phyloP scores from a whole-genome alignment of 2,797 vertebrate species.

The Nannoperca australis region DNA sequence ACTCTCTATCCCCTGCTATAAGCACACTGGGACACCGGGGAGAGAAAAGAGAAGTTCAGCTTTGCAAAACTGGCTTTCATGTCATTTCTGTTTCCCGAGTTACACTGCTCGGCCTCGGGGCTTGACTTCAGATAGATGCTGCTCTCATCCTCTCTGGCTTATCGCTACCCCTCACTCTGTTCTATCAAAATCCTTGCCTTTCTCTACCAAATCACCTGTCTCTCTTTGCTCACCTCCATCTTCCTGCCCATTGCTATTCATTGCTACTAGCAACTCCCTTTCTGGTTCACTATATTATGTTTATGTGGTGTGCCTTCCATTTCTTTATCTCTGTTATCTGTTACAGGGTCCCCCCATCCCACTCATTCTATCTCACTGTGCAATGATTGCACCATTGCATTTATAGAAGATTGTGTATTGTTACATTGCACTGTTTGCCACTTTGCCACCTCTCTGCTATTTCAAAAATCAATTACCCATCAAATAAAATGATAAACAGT shows the following conservation, averaged over 20 bases:
- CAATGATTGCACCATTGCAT: slow-evolving; percentile 61
- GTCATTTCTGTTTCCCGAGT: slow-evolving; percentile 63
- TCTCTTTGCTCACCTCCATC: slow-evolving; percentile 60
- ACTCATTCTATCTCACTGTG: slow-evolving; percentile 48
- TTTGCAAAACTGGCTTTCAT: slow-evolving; percentile 69
- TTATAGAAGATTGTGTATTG: slow-evolving; percentile 63
- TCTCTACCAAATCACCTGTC: slow-evolving; percentile 64
- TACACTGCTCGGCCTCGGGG: slow-evolving; percentile 53
- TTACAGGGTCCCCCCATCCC: slow-evolving; percentile 49
- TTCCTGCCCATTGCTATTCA: slow-evolving; percentile 75
- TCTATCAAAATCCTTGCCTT: slow-evolving; percentile 62
- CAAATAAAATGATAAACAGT: slow-evolving; percentile 68
- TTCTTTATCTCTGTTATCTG: slow-evolving; percentile 67
- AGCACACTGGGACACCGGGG: slow-evolving; percentile 26
- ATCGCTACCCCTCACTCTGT: slow-evolving; percentile 64
- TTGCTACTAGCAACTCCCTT: slow-evolving; percentile 49
- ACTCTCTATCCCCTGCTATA: slow-evolving; percentile 24
- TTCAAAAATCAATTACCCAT: slow-evolving; percentile 76
- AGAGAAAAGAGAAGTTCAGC: slow-evolving; percentile 52
- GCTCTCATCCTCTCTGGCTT: slow-evolving; percentile 67
- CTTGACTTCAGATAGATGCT: slow-evolving; percentile 62
- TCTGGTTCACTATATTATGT: slow-evolving; percentile 63
- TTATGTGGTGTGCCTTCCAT: slow-evolving; percentile 55
- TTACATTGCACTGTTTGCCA: slow-evolving; percentile 56
- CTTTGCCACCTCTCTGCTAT: slow-evolving; percentile 58